phyloP scores from a whole-genome alignment of 53 echinoderm and acorn worm genomes.

The Echinometra lucunter region DNA sequence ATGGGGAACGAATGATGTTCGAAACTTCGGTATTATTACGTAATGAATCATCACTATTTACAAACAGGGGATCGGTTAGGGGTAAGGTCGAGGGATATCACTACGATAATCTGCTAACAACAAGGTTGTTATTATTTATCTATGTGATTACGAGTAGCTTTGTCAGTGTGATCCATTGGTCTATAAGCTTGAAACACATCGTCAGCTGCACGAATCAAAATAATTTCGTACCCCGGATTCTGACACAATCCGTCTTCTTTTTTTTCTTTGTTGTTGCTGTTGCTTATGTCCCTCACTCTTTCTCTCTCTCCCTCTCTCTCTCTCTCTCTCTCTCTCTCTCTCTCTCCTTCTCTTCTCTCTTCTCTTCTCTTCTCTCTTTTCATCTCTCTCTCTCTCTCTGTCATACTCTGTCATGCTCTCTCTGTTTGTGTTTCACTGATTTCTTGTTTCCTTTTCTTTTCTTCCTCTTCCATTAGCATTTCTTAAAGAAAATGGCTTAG shows the following conservation, averaged over 20 bases:
- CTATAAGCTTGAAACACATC: too few relatives aligned
- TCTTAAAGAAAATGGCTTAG: too few relatives aligned
- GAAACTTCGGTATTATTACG: neutral
- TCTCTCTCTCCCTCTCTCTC: neutral
- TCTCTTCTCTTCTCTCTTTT: too few relatives aligned
- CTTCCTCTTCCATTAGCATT: too few relatives aligned
- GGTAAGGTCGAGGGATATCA: constrained; percentile 1
- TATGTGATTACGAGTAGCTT: neutral
- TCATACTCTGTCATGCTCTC: too few relatives aligned
- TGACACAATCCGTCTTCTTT: too few relatives aligned
- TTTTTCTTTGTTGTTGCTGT: neutral
- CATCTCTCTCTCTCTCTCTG: too few relatives aligned
- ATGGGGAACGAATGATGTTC: neutral
- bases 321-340: neutral
- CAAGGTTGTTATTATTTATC: neutral
- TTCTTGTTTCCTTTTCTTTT: too few relatives aligned
- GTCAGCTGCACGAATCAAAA: too few relatives aligned
- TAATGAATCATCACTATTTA: constrained; percentile 29
- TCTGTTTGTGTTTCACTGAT: too few relatives aligned
- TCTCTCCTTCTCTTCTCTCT: neutral
- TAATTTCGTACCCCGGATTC: too few relatives aligned
- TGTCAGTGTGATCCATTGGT: neutral
- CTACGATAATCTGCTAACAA: neutral
- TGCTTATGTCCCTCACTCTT: neutral
- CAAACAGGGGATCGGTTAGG: neutral